A percentile compares a stretch with the other conserved stretches of the same genome.
Conservation (phyloP, 1,140 invertebrate species). For the Leptopilina clavipes region DNA sequence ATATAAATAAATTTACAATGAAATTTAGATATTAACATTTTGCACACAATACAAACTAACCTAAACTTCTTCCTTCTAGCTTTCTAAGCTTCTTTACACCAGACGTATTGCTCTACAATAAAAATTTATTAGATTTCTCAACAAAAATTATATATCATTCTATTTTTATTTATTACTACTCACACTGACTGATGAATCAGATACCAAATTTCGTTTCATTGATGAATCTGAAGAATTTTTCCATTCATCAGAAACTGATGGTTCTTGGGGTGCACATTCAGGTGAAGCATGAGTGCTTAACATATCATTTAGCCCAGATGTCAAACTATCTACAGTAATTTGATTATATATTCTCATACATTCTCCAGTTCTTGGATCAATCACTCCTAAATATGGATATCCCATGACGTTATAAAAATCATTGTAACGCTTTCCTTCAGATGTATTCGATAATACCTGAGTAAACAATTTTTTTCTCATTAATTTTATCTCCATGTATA, state of each 20-base stretch:
- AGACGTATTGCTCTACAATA: constrained; percentile 43
- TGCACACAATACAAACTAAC: not conserved
- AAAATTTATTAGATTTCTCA: too few species aligned
- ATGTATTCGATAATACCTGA: constrained; percentile 81
- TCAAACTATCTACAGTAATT: constrained; percentile 71
- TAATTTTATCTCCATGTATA: too few species aligned
- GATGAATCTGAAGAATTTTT: constrained; percentile 50
- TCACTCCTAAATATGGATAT: constrained; percentile 84
- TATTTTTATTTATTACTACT: constrained; percentile 9
- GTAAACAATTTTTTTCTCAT: constrained; percentile 43
- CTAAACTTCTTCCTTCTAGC: constrained; percentile 37
- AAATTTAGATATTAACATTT: constrained; percentile 2
- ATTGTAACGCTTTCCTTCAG: constrained; percentile 81
- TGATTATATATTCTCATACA: constrained; percentile 77
- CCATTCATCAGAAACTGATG: constrained; percentile 55
- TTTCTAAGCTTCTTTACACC: constrained; percentile 44
- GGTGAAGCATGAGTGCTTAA: constrained; percentile 71
- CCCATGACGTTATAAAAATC: constrained; percentile 82
- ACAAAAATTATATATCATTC: too few species aligned
- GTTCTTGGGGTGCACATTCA: constrained; percentile 64
- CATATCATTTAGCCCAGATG: constrained; percentile 70
- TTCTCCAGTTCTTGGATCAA: constrained; percentile 87
- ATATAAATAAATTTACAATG: not conserved
- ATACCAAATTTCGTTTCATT: constrained; percentile 47
- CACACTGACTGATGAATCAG: constrained; percentile 47